Evolutionary conservation across 2,888 invertebrate species (phyloP).

Genomic region (Oxystoma pomonae): DNA sequence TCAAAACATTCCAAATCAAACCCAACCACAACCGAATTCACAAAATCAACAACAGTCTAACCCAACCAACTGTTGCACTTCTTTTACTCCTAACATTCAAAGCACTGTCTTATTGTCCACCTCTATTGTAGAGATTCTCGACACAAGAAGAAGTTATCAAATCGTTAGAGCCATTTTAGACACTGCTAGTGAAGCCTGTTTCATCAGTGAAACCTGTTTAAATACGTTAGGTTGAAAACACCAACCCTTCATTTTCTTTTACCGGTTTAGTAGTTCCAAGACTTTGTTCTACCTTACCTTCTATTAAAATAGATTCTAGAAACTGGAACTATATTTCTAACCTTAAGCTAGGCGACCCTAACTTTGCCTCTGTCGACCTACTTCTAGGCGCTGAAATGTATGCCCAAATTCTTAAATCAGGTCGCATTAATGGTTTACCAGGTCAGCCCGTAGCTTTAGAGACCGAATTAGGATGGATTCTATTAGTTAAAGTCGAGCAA

Average conservation of each 20-base stretch:
- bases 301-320: not conserved
- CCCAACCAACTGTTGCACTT: not conserved
- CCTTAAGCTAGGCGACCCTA: too few relatives aligned
- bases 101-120: not conserved
- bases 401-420: not conserved
- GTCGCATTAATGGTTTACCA: not conserved
- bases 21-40: too few relatives aligned
- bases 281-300: not conserved
- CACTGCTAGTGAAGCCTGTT: not conserved
- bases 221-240: not conserved
- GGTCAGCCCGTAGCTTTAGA: not conserved
- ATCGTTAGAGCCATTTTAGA: not conserved
- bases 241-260: not conserved
- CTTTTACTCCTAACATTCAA: not conserved
- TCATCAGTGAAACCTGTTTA: not conserved
- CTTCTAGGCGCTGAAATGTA: not conserved
- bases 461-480: not conserved
- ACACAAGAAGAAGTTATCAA: too few relatives aligned
- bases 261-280: not conserved
- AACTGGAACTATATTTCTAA: not conserved
- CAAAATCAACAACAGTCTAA: not conserved
- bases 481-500: not conserved
- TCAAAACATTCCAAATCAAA: too few relatives aligned
- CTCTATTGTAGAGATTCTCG: not conserved
- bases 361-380: not conserved